Evolutionary conservation across 2,888 invertebrate species (phyloP).

Genomic region (Eupithecia abbreviata): DNA sequence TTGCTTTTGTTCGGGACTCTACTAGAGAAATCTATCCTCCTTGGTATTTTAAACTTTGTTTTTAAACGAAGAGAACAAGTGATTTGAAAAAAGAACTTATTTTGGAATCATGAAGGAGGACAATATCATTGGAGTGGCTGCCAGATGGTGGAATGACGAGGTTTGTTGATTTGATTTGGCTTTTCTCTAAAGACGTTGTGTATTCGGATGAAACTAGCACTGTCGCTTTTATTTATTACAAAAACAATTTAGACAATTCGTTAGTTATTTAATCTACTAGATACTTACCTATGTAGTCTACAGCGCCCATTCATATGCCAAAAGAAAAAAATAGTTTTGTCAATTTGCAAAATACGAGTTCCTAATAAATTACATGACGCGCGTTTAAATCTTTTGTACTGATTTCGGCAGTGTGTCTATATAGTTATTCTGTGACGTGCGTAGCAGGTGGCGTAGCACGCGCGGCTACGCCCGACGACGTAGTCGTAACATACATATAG

Average conservation of each 20-base stretch:
- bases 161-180: constrained; percentile 13
- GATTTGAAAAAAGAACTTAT: constrained; percentile 12
- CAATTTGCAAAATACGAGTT: neutral
- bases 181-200: neutral
- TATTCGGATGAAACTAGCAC: neutral
- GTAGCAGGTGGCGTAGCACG: constrained; percentile 18
- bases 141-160: constrained; percentile 29
- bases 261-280: too few species aligned
- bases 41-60: neutral
- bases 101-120: constrained; percentile 22
- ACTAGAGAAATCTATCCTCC: neutral
- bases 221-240: neutral
- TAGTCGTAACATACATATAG: too few species aligned
- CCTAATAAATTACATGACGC: too few species aligned
- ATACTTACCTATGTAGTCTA: too few species aligned
- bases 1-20: neutral
- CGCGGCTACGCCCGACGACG: neutral
- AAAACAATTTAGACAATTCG: neutral
- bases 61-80: neutral
- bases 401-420: neutral
- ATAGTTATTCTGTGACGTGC: neutral
- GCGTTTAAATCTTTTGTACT: constrained; percentile 25
- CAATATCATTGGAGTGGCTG: constrained; percentile 24
- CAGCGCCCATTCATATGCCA: too few species aligned
- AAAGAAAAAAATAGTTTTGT: neutral